Base-by-base conservation (phyloP, 1,140 invertebrate genomes). In the Saxidomus purpurata region DNA sequence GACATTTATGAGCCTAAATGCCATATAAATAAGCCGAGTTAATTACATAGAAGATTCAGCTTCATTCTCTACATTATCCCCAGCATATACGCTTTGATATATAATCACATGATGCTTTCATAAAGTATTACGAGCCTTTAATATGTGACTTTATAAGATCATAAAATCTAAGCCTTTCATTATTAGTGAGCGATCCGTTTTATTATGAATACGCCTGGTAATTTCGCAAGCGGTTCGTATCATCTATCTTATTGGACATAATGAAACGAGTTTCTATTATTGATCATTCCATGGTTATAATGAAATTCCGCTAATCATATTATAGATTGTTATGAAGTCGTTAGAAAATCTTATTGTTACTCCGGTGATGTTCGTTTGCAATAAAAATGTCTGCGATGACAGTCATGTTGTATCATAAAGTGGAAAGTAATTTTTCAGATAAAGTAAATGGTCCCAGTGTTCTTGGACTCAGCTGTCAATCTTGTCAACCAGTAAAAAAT, bases 261-360 rank as follows among this genome's bases (percentile, higher is more conserved):
- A 71, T 36, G 67, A 71, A n/a, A 38, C 6, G n/a, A 67, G 63
- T 67, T 67, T 17, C 63, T 36, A 1, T 71, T 71, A 71, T 71
- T 40, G 67, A 71, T 71, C 34, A 38, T 11, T 71, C 13, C 4
- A 71, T 9, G 67, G 3, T 40, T 13, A 40, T 38, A 38, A 71
- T 71, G 34, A 71, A 71, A 22, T 28, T 36, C 67, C 19, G 1
- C 67, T 71, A 38, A 38, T 38, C 67, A 1, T 71, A 71, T 71
- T 38, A 38, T 22, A 71, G 34, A 38, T 40, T 40, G 67, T 67
- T 11, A 34, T 25, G 59, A 38, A 38, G 67, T 38, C 17, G 9
- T 19, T 38, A 1, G 67, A 71, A 71, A 28, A 28, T 9, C 8
- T 17, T 71, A 71, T 71, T 71, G 31, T 9, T 38, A n/a, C 17